Evolutionary conservation across 2,113 vertebrate genomes (phyloP).

Genomic region (Riparia riparia): DNA sequence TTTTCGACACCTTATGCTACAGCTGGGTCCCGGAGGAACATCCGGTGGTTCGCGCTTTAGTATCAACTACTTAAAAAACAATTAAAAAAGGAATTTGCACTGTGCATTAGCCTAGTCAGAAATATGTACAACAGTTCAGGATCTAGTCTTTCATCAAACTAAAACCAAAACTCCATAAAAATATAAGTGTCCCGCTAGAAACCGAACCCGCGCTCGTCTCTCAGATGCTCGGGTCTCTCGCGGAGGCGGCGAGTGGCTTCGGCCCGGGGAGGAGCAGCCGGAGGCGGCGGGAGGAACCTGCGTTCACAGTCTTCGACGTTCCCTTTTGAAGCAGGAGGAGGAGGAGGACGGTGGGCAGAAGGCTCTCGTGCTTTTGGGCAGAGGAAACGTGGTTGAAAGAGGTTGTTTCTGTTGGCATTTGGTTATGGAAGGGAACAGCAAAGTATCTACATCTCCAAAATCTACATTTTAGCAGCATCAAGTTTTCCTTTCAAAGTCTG

Average conservation of each 20-base stretch:
- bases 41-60: slow-evolving; percentile 72
- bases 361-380: slow-evolving; percentile 45
- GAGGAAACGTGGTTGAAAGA: slow-evolving; percentile 40
- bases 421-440: slow-evolving; percentile 87
- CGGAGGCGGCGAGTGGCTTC: slow-evolving; percentile 84
- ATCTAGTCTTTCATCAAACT: slow-evolving; percentile 78
- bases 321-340: slow-evolving; percentile 91
- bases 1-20: slow-evolving; percentile 80
- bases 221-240: slow-evolving; percentile 89
- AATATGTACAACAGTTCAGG: slow-evolving; percentile 93
- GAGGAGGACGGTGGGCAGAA: slow-evolving; percentile 48
- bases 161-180: slow-evolving; percentile 80
- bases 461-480: slow-evolving; percentile 90
- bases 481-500: slow-evolving; percentile 85
- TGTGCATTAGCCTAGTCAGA: slow-evolving; percentile 88
- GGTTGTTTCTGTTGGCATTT: slow-evolving; percentile 89
- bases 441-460: slow-evolving; percentile 87
- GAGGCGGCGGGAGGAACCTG: slow-evolving; percentile 81
- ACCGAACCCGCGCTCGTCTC: slow-evolving; percentile 78
- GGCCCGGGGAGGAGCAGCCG: slow-evolving; percentile 80
- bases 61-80: slow-evolving; percentile 75
- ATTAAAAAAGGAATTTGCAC: slow-evolving; percentile 79
- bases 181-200: slow-evolving; percentile 86
- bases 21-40: slow-evolving; percentile 76
- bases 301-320: slow-evolving; percentile 97